Conservation (phyloP, 2,888 invertebrate genomes). For the Himalopsyche anomala region DNA sequence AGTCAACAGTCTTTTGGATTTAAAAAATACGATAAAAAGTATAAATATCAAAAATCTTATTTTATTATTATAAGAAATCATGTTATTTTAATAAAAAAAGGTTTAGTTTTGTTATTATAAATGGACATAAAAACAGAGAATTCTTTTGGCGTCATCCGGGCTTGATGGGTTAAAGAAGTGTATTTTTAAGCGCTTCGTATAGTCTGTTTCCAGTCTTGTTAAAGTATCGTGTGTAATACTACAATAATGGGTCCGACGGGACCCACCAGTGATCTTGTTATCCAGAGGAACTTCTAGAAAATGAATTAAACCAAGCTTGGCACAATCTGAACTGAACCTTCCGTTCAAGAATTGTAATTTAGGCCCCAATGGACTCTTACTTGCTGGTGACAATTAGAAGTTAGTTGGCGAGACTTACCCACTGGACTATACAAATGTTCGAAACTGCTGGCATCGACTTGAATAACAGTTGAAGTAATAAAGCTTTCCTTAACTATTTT, state of each 20-base stretch:
- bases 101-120: too few relatives aligned
- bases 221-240: constrained; percentile 4
- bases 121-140: too few relatives aligned
- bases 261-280: not conserved
- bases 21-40: too few relatives aligned
- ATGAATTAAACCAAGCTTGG: constrained; percentile 26
- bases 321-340: not conserved
- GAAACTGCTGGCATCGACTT: not conserved
- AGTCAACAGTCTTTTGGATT: too few relatives aligned
- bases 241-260: not conserved
- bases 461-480: not conserved
- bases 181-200: not conserved
- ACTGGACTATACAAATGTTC: not conserved
- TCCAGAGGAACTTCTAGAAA: not conserved
- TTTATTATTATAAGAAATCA: too few relatives aligned
- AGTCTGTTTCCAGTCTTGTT: not conserved
- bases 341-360: not conserved
- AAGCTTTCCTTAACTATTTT: too few relatives aligned
- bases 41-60: too few relatives aligned
- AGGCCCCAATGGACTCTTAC: constrained; percentile 4
- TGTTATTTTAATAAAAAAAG: too few relatives aligned
- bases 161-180: not conserved
- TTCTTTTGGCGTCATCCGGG: too few relatives aligned
- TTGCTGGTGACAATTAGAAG: not conserved
- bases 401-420: not conserved